Evolutionary conservation across 2,888 invertebrate genomes (phyloP).

Genomic region (Drosophila colorata): DNA sequence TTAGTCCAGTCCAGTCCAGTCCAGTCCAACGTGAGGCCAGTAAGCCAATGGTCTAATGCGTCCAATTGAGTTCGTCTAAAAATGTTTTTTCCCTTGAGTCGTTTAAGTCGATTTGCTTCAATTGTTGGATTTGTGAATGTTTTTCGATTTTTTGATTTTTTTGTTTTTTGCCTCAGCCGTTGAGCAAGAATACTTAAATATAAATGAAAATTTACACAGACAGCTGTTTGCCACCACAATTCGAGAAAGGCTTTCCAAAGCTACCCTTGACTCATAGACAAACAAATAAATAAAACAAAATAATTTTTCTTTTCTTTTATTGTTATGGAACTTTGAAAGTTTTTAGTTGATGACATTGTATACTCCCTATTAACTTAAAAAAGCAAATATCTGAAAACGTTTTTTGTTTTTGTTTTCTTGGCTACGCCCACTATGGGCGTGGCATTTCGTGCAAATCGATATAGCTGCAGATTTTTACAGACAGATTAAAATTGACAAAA

Average conservation of each 20-base stretch:
- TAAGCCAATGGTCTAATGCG: background rate
- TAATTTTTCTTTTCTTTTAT: background rate
- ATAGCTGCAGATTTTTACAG: too few species aligned
- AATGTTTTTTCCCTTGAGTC: background rate
- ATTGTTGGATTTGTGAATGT: background rate
- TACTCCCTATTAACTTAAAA: too few species aligned
- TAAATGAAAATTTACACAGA: slow-evolving; percentile 3
- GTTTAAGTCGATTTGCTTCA: background rate
- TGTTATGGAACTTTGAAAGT: too few species aligned
- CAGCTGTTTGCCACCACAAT: background rate
- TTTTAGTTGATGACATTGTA: too few species aligned
- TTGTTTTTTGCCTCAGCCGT: background rate
- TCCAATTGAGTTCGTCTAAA: background rate
- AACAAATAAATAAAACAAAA: too few species aligned
- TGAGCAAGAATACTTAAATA: slow-evolving; percentile 1
- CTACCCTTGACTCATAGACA: too few species aligned
- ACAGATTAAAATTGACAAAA: too few species aligned
- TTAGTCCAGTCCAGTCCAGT: background rate
- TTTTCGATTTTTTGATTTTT: background rate
- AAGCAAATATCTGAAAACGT: too few species aligned
- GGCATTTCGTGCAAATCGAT: too few species aligned
- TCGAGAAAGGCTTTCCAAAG: background rate
- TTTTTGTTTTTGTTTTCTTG: too few species aligned
- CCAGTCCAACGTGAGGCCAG: too few species aligned
- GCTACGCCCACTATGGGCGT: too few species aligned